A percentile compares a stretch with the other conserved stretches of the same genome.
Conservation (phyloP, 2,888 invertebrate species). For the Sarcophaga rosellei region DNA sequence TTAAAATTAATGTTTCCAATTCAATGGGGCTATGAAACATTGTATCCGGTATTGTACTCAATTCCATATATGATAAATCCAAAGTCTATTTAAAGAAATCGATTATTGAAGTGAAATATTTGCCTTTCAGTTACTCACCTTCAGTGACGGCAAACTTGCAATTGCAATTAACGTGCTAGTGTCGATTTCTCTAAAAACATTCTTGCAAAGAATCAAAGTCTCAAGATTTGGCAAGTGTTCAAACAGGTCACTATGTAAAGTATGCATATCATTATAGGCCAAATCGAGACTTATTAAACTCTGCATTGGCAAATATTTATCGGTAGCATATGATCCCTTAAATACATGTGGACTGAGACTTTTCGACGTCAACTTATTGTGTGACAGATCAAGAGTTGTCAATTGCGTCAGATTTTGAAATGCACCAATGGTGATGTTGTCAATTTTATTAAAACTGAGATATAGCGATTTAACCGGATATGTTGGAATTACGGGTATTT, state of each 20-base stretch:
- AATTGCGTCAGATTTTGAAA: conserved; percentile 86
- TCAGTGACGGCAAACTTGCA: conserved; percentile 84
- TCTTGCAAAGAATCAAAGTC: conserved; percentile 87
- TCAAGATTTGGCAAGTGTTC: conserved; percentile 87
- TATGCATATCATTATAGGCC: conserved; percentile 87
- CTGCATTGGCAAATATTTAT: conserved; percentile 74
- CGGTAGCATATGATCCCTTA: conserved; percentile 81
- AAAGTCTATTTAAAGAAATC: conserved; percentile 81
- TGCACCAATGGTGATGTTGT: conserved; percentile 83
- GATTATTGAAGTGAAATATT: not conserved
- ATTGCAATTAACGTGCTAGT: conserved; percentile 85
- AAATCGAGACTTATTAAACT: conserved; percentile 81
- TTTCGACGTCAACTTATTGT: conserved; percentile 85
- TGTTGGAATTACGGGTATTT: conserved; percentile 82
- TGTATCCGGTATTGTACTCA: conserved; percentile 84
- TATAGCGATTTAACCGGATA: conserved; percentile 83
- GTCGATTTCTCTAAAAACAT: conserved; percentile 87
- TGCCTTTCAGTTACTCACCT: conserved; percentile 81
- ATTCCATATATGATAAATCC: conserved; percentile 86
- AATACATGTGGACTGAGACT: conserved; percentile 85
- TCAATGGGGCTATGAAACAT: conserved; percentile 86
- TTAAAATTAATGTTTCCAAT: conserved; percentile 86
- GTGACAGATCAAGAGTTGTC: conserved; percentile 85
- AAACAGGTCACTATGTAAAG: conserved; percentile 88
- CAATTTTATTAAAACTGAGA: conserved; percentile 85